These are phyloP conservation scores for Aphis craccivora DNA, from an alignment of 1,140 invertebrate genomes.

Conservation along the genomic window DNA sequence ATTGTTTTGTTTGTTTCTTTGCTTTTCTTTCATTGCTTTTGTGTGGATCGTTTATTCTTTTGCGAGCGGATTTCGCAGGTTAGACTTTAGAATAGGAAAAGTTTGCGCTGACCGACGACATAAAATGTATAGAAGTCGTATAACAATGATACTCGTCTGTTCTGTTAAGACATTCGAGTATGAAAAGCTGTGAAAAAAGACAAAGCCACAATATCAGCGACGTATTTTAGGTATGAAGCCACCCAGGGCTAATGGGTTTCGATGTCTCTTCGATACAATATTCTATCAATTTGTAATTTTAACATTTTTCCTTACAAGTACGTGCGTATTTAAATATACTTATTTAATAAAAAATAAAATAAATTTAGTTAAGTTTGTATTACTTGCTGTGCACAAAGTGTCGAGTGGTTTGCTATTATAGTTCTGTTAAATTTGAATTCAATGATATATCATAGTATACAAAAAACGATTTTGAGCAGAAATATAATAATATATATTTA, in stretches of 20 bases:
- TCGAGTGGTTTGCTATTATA: no score
- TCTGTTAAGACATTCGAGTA: background rate
- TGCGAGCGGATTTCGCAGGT: constrained; percentile 24
- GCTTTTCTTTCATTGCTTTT: constrained; percentile 12
- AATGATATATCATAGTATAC: no score
- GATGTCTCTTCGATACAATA: background rate
- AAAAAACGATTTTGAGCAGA: no score
- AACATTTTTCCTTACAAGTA: background rate
- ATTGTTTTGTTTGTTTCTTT: constrained; percentile 6
- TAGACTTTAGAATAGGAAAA: constrained; percentile 43
- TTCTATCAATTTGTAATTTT: background rate
- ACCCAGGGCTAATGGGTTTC: constrained; percentile 21
- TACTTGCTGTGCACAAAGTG: no score
- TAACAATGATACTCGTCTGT: constrained; percentile 38
- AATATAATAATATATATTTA: no score
- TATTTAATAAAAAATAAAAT: no score
- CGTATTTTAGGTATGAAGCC: background rate
- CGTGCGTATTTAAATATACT: background rate
- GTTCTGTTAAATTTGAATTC: no score
- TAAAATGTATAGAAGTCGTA: constrained; percentile 33
- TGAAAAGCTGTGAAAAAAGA: constrained; percentile 1
- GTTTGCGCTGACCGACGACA: constrained; percentile 14
- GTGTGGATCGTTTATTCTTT: constrained; percentile 29
- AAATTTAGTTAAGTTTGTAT: no score
- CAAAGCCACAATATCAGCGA: background rate